A percentile compares a stretch with the other conserved stretches of the same genome.
These are phyloP conservation scores for Lasioglossum figueresi DNA, from an alignment of 2,888 invertebrate genomes.

Conservation along the genomic window DNA sequence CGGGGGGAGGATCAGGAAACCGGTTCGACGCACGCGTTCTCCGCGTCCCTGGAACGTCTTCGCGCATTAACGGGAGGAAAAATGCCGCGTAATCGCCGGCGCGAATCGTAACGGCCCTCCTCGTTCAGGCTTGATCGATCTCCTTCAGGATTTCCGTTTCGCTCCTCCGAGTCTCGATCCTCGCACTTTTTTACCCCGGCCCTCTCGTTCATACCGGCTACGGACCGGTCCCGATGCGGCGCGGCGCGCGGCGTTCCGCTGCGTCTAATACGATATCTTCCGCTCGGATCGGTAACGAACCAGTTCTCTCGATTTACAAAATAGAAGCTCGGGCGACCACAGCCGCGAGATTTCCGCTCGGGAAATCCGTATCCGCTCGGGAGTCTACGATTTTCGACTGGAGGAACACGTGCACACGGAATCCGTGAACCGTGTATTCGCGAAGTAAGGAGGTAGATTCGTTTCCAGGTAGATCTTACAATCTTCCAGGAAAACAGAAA, in stretches of 20 bases:
- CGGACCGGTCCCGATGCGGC: neutral
- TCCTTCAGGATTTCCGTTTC: constrained; percentile 45
- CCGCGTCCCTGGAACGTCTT: constrained; percentile 20
- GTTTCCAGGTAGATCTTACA: too few species aligned
- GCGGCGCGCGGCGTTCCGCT: neutral
- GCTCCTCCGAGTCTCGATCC: neutral
- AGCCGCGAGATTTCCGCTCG: neutral
- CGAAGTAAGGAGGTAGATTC: neutral
- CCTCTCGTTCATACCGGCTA: neutral
- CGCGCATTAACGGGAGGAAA: constrained; percentile 59
- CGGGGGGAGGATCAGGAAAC: constrained; percentile 52
- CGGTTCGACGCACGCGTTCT: constrained; percentile 29
- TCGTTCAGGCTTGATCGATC: constrained; percentile 37
- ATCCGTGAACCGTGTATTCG: neutral
- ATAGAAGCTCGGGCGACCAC: neutral
- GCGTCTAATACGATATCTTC: constrained; percentile 1
- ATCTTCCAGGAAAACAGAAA: too few species aligned
- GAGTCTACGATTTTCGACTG: neutral
- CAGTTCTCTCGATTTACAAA: constrained; percentile 4
- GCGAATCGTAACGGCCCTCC: constrained; percentile 40
- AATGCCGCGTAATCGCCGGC: constrained; percentile 51
- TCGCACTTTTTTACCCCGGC: constrained; percentile 1
- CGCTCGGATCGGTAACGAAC: neutral
- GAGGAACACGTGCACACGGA: neutral
- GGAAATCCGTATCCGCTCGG: neutral